Evolutionary conservation across 2,113 vertebrate species (phyloP).

Genomic region (Callaeas wilsoni): DNA sequence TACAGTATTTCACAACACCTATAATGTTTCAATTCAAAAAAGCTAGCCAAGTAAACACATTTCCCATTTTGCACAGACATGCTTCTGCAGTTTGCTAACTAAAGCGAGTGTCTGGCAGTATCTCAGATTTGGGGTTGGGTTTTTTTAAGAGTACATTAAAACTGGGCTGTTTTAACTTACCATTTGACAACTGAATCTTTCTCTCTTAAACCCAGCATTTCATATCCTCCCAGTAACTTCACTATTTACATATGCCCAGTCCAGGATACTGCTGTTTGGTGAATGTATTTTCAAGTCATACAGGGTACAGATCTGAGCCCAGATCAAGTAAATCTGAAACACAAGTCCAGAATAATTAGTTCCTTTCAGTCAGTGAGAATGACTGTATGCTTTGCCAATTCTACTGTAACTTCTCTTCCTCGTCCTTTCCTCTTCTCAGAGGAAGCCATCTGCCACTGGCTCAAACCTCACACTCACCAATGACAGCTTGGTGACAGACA

Average conservation of each 20-base stretch:
- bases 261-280: neutral
- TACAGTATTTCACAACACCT: neutral
- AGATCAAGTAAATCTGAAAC: neutral
- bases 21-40: neutral
- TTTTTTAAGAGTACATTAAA: neutral
- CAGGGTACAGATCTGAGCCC: neutral
- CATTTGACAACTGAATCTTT: neutral
- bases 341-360: neutral
- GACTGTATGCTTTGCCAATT: neutral
- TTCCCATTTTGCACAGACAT: neutral
- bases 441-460: neutral
- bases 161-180: neutral
- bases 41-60: neutral
- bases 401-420: neutral
- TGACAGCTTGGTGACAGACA: neutral
- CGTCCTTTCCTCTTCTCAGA: neutral
- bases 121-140: neutral
- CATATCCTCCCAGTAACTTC: neutral
- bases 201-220: neutral
- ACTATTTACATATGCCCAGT: neutral
- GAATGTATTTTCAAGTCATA: neutral
- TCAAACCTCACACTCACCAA: neutral
- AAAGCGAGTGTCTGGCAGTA: neutral
- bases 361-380: neutral
- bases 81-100: neutral